phyloP scores from a whole-genome alignment of 1,140 invertebrate genomes.

The Drosophila malerkotliana region DNA sequence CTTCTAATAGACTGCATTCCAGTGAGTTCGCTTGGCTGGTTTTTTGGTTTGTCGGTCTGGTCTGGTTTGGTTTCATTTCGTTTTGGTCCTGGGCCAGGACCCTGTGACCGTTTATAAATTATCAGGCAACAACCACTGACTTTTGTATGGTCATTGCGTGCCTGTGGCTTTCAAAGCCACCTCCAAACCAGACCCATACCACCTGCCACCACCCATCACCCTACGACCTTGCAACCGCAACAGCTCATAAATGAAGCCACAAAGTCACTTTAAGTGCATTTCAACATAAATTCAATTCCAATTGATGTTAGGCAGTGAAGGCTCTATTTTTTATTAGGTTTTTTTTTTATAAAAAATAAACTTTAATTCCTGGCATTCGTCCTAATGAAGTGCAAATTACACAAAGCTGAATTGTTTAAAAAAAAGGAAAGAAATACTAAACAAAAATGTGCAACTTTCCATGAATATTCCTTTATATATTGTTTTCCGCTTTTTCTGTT shows the following conservation, averaged over 20 bases:
- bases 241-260: conserved; percentile 74
- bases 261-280: conserved; percentile 72
- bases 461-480: conserved; percentile 39
- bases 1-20: conserved; percentile 76
- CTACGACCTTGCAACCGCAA: conserved; percentile 36
- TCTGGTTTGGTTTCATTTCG: conserved; percentile 25
- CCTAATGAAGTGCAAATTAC: conserved; percentile 78
- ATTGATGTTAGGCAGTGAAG: conserved; percentile 19
- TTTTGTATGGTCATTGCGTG: conserved; percentile 72
- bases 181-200: background rate
- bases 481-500: conserved; percentile 1
- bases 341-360: conserved; percentile 4
- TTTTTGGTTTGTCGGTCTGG: conserved; percentile 40
- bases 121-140: conserved; percentile 69
- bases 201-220: background rate
- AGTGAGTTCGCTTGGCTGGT: conserved; percentile 56
- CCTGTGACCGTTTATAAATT: conserved; percentile 67
- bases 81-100: conserved; percentile 21
- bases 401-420: conserved; percentile 71
- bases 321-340: conserved; percentile 9
- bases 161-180: conserved; percentile 22
- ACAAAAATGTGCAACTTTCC: conserved; percentile 49
- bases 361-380: conserved; percentile 37
- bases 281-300: conserved; percentile 55
- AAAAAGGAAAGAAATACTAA: conserved; percentile 29